Percentiles rank a stretch among this genome's conserved stretches.
Evolutionary conservation across 1,140 invertebrate species (phyloP).

Genomic region (fruit fly (Drosophila melanogaster)): Release_6_plus_ISO1_MT NT_037436.4:436501-437000

Average conservation of each 20-base stretch:
- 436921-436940: slow-evolving; percentile 11
- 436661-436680: slow-evolving; percentile 63
- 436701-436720: slow-evolving; percentile 81
- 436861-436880: slow-evolving; percentile 12
- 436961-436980: slow-evolving; percentile 24
- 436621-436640: slow-evolving; percentile 3
- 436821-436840: slow-evolving; percentile 81
- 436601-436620: slow-evolving; percentile 87
- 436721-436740: slow-evolving; percentile 62
- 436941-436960: slow-evolving; percentile 67
- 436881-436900: slow-evolving; percentile 18
- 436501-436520: slow-evolving; percentile 68
- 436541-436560: slow-evolving; percentile 90
- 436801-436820: slow-evolving; percentile 84
- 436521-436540: slow-evolving; percentile 85
- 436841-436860: slow-evolving; percentile 72
- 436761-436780: slow-evolving; percentile 81
- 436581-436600: slow-evolving; percentile 89
- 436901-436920: slow-evolving; percentile 17
- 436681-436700: slow-evolving; percentile 81
- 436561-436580: slow-evolving; percentile 90
- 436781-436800: slow-evolving; percentile 76
- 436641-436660: no score
- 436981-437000: slow-evolving; percentile 22
- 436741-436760: slow-evolving; percentile 68